A percentile compares a stretch with the other conserved stretches of the same genome.
Conservation (phyloP, 2,888 invertebrate genomes). For the Dicycla oo region DNA sequence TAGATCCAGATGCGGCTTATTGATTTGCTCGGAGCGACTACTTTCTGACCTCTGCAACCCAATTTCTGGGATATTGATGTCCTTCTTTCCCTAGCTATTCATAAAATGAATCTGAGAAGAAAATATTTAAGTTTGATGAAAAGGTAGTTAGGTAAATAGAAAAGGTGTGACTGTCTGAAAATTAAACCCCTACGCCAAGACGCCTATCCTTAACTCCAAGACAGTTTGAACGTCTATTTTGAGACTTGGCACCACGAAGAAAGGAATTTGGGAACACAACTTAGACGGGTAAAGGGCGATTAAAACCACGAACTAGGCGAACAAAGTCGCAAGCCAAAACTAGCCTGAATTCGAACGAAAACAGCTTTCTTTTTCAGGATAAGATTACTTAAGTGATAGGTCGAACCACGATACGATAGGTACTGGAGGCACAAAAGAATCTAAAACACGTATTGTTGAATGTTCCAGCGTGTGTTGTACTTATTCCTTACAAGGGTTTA, state of each 20-base stretch:
- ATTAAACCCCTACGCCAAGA: conserved; percentile 24
- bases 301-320: conserved; percentile 34
- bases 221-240: conserved; percentile 37
- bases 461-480: conserved; percentile 46
- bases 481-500: conserved; percentile 53
- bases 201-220: conserved; percentile 17
- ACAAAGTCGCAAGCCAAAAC: conserved; percentile 21
- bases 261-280: conserved; percentile 31
- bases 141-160: neutral
- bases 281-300: conserved; percentile 24
- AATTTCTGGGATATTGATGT: conserved; percentile 46
- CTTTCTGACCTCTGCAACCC: conserved; percentile 55
- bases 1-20: conserved; percentile 56
- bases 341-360: conserved; percentile 22
- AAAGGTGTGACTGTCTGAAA: conserved; percentile 9
- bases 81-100: conserved; percentile 21
- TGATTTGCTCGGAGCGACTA: conserved; percentile 45
- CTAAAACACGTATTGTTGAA: conserved; percentile 42
- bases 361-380: conserved; percentile 18
- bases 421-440: conserved; percentile 39
- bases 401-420: conserved; percentile 29
- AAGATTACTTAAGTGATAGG: conserved; percentile 36
- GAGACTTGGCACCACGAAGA: conserved; percentile 32
- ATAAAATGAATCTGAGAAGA: conserved; percentile 4
- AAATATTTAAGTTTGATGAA: conserved; percentile 3